Conservation (phyloP, 2,888 invertebrate species). For the Anodontia alba region DNA sequence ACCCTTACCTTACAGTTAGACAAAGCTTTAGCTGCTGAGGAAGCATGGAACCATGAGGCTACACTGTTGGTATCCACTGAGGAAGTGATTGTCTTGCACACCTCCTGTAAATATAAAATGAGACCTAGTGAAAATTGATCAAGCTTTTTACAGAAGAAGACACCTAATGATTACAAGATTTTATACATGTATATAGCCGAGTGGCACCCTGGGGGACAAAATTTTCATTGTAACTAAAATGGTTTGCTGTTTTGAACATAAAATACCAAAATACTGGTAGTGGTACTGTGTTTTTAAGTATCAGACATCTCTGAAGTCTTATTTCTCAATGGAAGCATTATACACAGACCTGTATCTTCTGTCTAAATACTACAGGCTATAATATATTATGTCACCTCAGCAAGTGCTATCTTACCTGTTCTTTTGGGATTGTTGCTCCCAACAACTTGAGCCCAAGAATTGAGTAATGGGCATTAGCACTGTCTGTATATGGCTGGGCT, state of each 20-base stretch:
- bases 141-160: no score
- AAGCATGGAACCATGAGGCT: constrained; percentile 88
- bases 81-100: constrained; percentile 86
- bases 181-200: background rate
- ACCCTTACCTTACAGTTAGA: constrained; percentile 82
- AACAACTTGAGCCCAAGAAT: constrained; percentile 90
- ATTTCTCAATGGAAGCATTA: no score
- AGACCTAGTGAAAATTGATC: no score
- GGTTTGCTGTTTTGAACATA: no score
- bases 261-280: no score
- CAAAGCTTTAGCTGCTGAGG: constrained; percentile 88
- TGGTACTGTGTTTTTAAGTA: no score
- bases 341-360: no score
- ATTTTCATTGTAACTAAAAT: no score
- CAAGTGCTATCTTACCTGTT: constrained; percentile 67
- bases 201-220: background rate
- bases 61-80: constrained; percentile 84
- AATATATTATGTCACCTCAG: no score
- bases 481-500: constrained; percentile 82
- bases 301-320: no score
- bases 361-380: no score
- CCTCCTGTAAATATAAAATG: constrained; percentile 69
- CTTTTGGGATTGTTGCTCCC: constrained; percentile 87
- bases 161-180: background rate
- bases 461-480: constrained; percentile 89